Evolutionary conservation across 2,113 vertebrate genomes (phyloP), one percentile per base, ranked within the genome.

Genomic region (Grallaria varia): DNA sequence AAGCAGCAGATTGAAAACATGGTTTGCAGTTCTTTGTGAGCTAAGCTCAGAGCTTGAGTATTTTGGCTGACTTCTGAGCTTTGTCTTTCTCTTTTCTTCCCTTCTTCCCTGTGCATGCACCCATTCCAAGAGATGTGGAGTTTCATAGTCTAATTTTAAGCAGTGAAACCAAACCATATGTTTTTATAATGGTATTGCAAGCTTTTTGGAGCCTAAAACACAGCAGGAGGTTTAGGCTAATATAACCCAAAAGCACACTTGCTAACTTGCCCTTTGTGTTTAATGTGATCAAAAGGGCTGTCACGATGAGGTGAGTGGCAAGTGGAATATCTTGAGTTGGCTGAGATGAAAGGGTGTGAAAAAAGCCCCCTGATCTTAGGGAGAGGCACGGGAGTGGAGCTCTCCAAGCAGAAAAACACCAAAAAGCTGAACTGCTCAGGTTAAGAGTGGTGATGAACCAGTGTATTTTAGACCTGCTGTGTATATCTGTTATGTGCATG

Each of bases 51-150:
- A 90, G 71, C 39, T 6, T 18, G 53, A 83, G 66, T 60, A 44
- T 80, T 91, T 89, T 75, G 82, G 85, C 75, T 67, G 72, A 77
- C n/a, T 93, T 69, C 45, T 87, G 74, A 79, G 50, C 63, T 95
- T 79, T 83, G 58, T 92, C 30, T 64, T 87, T 28, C 22, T 87
- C 37, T 39, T 87, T 85, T 82, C 50, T 22, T 67, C 21, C 25
- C 30, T 79, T 92, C 37, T 87, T 72, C 83, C 79, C 25, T 50
- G 0, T 24, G 59, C 30, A 45, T 35, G 16, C 17, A 52, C 40
- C 39, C 22, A 50, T 83, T 85, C 74, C 75, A 30, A 63, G 63
- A 59, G 93, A 39, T 18, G 59, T 73, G 21, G 35, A 63, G 85
- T 55, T 25, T 88, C 75, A 47, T 23, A 84, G 52, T n/a, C 69